These are phyloP conservation scores for Pandemis corylana DNA, from an alignment of 2,888 invertebrate species.

Conservation along the genomic window DNA sequence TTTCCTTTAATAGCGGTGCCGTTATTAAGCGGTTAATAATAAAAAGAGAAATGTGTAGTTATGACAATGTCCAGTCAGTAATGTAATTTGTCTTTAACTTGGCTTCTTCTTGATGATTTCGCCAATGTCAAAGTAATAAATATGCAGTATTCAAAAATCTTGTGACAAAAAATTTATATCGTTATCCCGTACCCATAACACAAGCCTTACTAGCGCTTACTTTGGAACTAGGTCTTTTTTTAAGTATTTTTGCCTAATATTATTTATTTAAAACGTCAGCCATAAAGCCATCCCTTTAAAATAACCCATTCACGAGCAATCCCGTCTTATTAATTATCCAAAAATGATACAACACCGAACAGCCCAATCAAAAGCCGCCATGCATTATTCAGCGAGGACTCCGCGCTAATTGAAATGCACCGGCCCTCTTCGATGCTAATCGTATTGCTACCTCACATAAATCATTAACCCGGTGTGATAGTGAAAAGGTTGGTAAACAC, in stretches of 20 bases:
- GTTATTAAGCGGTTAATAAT: too few species aligned
- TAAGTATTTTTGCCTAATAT: too few species aligned
- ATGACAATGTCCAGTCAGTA: too few species aligned
- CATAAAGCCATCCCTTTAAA: background rate
- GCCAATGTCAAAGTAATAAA: too few species aligned
- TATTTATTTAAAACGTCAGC: background rate
- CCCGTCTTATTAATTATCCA: constrained; percentile 45
- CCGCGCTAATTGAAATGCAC: constrained; percentile 66
- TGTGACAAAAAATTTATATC: too few species aligned
- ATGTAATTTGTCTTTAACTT: too few species aligned
- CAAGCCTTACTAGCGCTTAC: too few species aligned
- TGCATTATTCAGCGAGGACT: constrained; percentile 64
- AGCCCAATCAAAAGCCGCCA: constrained; percentile 66
- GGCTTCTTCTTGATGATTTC: too few species aligned
- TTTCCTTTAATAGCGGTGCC: background rate
- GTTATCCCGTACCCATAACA: too few species aligned
- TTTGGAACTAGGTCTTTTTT: too few species aligned
- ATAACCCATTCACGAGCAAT: background rate
- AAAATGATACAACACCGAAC: constrained; percentile 61
- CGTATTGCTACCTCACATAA: constrained; percentile 64
- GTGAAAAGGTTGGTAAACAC: constrained; percentile 21
- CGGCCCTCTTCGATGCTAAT: constrained; percentile 68
- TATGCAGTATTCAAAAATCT: too few species aligned
- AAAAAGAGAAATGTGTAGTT: too few species aligned
- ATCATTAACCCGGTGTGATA: constrained; percentile 54